Evolutionary conservation across 2,888 invertebrate species (phyloP), one percentile per base, ranked within the genome.

Genomic region (Lithophane leautieri): DNA sequence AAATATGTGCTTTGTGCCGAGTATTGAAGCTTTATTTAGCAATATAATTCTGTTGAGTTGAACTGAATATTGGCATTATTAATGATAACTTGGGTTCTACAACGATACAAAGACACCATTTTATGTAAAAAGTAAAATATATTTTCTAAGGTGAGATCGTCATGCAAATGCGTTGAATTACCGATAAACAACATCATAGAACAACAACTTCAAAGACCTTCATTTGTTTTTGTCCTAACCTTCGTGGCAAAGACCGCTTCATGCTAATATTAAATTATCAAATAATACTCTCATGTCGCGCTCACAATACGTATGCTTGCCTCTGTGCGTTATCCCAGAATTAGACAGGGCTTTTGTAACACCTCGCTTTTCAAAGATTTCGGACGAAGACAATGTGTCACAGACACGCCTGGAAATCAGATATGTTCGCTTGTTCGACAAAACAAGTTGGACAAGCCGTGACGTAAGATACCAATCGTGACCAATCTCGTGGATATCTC

Each of bases 401-500:
- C 93, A 90, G 94, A 92, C 90, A 94, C 92, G 94, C 93, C 91
- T 89, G 90, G 84, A 91, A 93, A 93, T 92, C 88, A 91, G 91
- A 93, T 92, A 92, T 90, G 88, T 86, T 82, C 88, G 79, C 81
- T 89, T 88, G 79, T 83, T 88, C 89, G 91, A 89, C 88, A 91
- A 92, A 94, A 93, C 91, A 91, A 88, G 88, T 92, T 91, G 83
- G 91, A 90, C 90, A 91, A 87, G 90, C 85, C 81, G 89, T 89
- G 94, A 94, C 92, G 93, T 91, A 93, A 94, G 83, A 86, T 63
- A 75, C 82, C 84, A 83, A 90, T 89, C 87, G 89, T 93, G 90
- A 92, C 90, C 89, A 91, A 91, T 90, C 65, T 81, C 77, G 79
- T 80, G 82, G 79, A 87, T 88, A 87, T 76, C 84, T 89, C 75